Base-by-base conservation (phyloP, 2,888 invertebrate genomes). In the Agonopterix alstromeriana region DNA sequence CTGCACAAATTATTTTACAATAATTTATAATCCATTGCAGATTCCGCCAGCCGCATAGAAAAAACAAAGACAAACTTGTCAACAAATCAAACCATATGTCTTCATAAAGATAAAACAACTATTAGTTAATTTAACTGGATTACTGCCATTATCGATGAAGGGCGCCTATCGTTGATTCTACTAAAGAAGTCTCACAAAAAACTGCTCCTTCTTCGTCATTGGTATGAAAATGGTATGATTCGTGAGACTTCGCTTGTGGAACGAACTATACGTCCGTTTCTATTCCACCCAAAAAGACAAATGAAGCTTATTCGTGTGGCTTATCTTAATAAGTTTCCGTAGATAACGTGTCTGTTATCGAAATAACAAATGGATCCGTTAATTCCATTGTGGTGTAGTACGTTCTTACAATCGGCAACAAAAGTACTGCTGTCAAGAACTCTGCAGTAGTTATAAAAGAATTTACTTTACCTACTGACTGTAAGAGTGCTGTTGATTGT, bases 281-380 rank as follows among this genome's bases (percentile, higher is more conserved):
- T 61, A 60, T 61, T 67, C 56, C 56, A 60, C 61, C 62, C 67
- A 63, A 71, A 78, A 76, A 75, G 73, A 78, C 60, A 46, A 48
- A 42, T 8, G 10, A 38, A n/a, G 40, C 36, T 35, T 77, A 77
- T 76, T 77, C 77, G 71, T 74, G 72, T 67, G 67, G 80, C 79
- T 84, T 85, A 87, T 86, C 87, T 85, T 81, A 83, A 86, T 85
- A 86, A 78, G 82, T 80, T 81, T 72, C 73, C 73, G 68, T 65
- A 78, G 82, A 84, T 87, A 85, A 75, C 70, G 66, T 65, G 63
- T 61, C 57, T 55, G 58, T 63, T 73, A 67, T 68, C 67, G 61
- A 55, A 54, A 64, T 63, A 62, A 61, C 60, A 60, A 67, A 68
- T 66, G 66, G 61, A 60, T 61, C 61, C 57, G 60, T 63, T 27